phyloP scores from a whole-genome alignment of 2,888 invertebrate species.

The Nebria brevicollis region DNA sequence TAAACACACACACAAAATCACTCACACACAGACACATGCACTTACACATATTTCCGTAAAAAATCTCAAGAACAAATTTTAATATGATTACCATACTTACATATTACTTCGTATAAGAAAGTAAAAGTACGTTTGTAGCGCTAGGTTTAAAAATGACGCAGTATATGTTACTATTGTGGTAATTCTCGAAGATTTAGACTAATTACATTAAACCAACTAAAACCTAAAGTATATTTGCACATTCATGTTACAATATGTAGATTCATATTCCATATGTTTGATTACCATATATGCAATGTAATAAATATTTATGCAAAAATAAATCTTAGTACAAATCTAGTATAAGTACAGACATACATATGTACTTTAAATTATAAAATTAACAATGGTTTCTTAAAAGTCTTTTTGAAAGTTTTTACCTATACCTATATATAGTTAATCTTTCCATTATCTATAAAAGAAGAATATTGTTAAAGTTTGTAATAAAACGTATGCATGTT shows the following conservation, averaged over 20 bases:
- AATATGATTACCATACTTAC: too few species aligned
- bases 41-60: too few species aligned
- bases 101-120: too few species aligned
- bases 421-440: neutral
- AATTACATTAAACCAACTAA: neutral
- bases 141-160: too few species aligned
- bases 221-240: neutral
- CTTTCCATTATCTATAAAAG: neutral
- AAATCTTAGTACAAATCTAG: neutral
- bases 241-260: neutral
- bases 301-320: neutral
- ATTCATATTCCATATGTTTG: neutral
- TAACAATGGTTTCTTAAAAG: neutral
- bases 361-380: neutral
- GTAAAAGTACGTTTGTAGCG: too few species aligned
- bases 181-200: too few species aligned
- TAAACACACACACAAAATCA: too few species aligned
- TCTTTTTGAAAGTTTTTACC: too few species aligned
- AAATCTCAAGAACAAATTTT: too few species aligned
- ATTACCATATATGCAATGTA: neutral
- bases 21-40: too few species aligned
- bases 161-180: too few species aligned
- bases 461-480: neutral
- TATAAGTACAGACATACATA: neutral
- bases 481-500: neutral